A percentile compares a stretch with the other conserved stretches of the same genome.
Conservation (phyloP, 2,888 invertebrate genomes). For the Minunthozetes semirufus region DNA sequence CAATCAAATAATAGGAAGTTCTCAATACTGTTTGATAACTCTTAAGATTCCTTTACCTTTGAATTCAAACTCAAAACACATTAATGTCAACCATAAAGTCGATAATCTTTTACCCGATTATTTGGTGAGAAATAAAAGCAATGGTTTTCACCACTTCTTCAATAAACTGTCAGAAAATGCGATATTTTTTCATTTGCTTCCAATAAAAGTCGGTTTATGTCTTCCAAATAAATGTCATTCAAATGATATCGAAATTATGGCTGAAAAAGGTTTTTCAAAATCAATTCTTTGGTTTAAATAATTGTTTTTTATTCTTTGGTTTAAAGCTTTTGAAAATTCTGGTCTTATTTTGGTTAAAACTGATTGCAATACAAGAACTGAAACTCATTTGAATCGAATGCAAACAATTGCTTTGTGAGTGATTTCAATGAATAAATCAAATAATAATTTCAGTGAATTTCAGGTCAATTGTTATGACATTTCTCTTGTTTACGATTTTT, state of each 20-base stretch:
- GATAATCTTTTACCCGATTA: background rate
- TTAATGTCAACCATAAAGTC: background rate
- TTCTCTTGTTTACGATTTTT: background rate
- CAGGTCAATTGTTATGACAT: background rate
- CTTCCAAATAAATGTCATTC: background rate
- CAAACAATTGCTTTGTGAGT: background rate
- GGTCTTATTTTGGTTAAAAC: background rate
- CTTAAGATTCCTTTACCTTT: background rate
- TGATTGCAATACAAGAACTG: background rate
- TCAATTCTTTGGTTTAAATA: background rate
- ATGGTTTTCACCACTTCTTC: background rate
- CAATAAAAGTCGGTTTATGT: background rate
- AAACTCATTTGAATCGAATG: background rate
- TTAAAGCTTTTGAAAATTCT: background rate
- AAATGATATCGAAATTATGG: slow-evolving; percentile 32
- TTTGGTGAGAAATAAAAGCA: background rate
- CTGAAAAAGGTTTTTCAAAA: slow-evolving; percentile 21
- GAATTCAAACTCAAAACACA: background rate
- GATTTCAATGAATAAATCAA: too few species aligned
- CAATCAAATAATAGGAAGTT: background rate
- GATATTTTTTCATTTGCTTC: background rate
- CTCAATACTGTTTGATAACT: slow-evolving; percentile 4
- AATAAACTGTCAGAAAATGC: background rate
- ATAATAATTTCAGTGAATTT: too few species aligned
- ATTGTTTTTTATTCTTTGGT: background rate